Percentiles rank a stretch among this genome's conserved stretches.
Conservation (phyloP, 2,888 invertebrate species). For the Temnothorax rugatulus region DNA sequence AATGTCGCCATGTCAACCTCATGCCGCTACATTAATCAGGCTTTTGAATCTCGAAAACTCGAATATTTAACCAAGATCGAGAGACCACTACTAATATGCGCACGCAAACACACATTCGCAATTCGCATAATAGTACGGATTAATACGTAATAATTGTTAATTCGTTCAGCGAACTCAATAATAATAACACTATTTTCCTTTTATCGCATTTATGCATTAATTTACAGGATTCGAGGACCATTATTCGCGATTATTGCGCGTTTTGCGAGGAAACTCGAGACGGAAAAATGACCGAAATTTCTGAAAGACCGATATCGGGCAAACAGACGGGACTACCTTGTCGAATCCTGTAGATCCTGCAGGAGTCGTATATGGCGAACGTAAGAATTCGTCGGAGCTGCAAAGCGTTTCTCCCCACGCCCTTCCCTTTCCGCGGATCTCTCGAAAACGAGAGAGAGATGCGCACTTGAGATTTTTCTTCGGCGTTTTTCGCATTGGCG, state of each 20-base stretch:
- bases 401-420: conserved; percentile 61
- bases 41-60: conserved; percentile 61
- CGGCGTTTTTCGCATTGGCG: conserved; percentile 57
- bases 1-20: conserved; percentile 74
- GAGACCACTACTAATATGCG: conserved; percentile 9
- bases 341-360: conserved; percentile 17
- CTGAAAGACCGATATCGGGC: conserved; percentile 59
- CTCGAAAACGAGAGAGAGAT: conserved; percentile 68
- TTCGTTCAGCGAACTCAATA: neutral
- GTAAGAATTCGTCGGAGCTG: conserved; percentile 74
- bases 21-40: conserved; percentile 73
- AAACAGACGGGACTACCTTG: conserved; percentile 59
- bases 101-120: neutral
- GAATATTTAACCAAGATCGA: conserved; percentile 50
- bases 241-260: conserved; percentile 6
- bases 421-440: conserved; percentile 65
- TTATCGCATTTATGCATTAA: conserved; percentile 15
- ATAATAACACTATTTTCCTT: neutral
- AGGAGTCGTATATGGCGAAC: conserved; percentile 48
- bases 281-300: conserved; percentile 60
- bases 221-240: conserved; percentile 5
- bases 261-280: conserved; percentile 50
- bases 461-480: conserved; percentile 79
- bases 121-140: conserved; percentile 31
- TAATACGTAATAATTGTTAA: conserved; percentile 24